These are phyloP conservation scores for Pachydiplax longipennis DNA, from an alignment of 2,888 invertebrate species.

Conservation along the genomic window DNA sequence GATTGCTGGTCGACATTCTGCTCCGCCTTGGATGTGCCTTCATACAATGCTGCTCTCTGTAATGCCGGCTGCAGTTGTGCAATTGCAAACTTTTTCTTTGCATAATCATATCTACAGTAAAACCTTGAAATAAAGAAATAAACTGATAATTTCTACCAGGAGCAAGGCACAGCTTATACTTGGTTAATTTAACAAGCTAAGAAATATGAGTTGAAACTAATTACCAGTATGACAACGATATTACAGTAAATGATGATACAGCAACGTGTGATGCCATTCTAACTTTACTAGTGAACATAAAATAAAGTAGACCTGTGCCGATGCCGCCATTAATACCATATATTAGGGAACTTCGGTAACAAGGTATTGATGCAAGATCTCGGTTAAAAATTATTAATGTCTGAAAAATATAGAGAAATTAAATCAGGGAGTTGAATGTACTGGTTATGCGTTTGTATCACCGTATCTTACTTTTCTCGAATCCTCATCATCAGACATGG, in stretches of 20 bases:
- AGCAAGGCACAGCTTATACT: no score
- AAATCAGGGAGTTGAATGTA: not conserved
- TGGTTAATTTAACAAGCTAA: not conserved
- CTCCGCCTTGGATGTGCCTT: conserved; percentile 64
- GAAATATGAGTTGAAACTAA: conserved; percentile 6
- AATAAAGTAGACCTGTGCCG: conserved; percentile 70
- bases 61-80: conserved; percentile 68
- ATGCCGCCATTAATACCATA: conserved; percentile 77
- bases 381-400: conserved; percentile 72
- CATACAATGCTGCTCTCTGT: conserved; percentile 67
- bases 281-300: conserved; percentile 77
- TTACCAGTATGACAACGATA: conserved; percentile 74
- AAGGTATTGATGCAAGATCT: conserved; percentile 78
- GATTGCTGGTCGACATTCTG: not conserved
- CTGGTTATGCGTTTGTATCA: not conserved
- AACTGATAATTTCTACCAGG: not conserved
- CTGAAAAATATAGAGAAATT: conserved; percentile 58
- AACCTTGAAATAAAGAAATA: conserved; percentile 21
- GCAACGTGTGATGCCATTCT: conserved; percentile 70
- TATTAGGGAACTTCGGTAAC: conserved; percentile 79
- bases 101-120: conserved; percentile 69
- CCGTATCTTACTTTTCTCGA: not conserved
- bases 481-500: not conserved
- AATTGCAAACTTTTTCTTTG: conserved; percentile 71
- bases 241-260: conserved; percentile 69